Conservation (phyloP, 2,113 vertebrate species). For the Cromileptes altivelis region DNA sequence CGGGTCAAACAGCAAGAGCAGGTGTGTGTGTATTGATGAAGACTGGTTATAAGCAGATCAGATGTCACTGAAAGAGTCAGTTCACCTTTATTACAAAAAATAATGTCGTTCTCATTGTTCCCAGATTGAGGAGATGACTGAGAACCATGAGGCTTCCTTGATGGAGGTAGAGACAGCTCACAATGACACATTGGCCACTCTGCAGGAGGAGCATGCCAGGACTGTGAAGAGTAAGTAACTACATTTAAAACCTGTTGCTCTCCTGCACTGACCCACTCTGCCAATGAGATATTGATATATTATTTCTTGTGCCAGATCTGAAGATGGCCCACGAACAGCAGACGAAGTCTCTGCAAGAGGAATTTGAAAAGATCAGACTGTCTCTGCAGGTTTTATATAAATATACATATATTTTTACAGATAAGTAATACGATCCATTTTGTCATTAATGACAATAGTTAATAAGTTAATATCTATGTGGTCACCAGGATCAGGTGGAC, state of each 20-base stretch:
- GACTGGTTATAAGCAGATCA: no score
- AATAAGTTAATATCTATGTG: neutral
- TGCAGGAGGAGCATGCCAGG: slow-evolving; percentile 91
- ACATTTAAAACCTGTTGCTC: neutral
- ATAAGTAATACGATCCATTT: fast-evolving
- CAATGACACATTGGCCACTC: slow-evolving; percentile 83
- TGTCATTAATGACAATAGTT: neutral
- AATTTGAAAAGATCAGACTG: slow-evolving; percentile 93
- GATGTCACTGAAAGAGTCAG: neutral
- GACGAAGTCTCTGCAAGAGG: slow-evolving; percentile 91
- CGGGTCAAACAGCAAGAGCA: slow-evolving; percentile 78
- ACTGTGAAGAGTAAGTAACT: slow-evolving; percentile 89
- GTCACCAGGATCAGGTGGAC: slow-evolving; percentile 94
- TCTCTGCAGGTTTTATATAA: slow-evolving; percentile 89
- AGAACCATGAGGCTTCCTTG: slow-evolving; percentile 86
- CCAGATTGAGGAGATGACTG: slow-evolving; percentile 91
- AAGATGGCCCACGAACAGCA: slow-evolving; percentile 91
- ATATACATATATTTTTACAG: no score
- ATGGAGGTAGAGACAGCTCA: slow-evolving; percentile 90
- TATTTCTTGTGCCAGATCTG: slow-evolving; percentile 85
- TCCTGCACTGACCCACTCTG: neutral
- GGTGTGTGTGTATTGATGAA: slow-evolving; percentile 63
- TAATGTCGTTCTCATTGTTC: neutral
- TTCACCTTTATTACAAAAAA: neutral
- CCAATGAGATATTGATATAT: neutral